These are phyloP conservation scores for Antitype chi DNA, from an alignment of 2,888 invertebrate species.

Conservation along the genomic window DNA sequence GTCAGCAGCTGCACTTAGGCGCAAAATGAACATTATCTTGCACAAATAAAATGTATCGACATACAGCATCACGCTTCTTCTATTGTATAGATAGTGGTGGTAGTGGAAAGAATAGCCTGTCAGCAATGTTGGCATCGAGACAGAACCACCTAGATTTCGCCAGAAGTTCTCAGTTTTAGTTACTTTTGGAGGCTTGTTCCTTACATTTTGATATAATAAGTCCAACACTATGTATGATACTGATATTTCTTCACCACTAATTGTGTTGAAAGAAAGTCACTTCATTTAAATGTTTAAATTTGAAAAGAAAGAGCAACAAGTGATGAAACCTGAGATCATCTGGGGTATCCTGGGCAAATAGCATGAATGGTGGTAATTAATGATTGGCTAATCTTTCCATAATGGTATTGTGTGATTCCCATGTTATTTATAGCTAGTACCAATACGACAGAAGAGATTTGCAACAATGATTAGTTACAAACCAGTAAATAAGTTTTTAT, in stretches of 20 bases:
- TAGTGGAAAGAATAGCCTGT: not conserved
- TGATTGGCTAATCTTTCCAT: not conserved
- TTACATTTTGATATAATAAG: too few relatives aligned
- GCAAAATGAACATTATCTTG: not conserved
- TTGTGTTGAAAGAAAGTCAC: not conserved
- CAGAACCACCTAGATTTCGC: too few relatives aligned
- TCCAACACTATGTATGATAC: too few relatives aligned
- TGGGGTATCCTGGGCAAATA: not conserved
- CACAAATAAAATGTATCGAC: not conserved
- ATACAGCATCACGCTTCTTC: too few relatives aligned
- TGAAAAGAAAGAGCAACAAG: not conserved
- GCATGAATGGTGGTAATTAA: not conserved
- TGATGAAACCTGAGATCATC: not conserved
- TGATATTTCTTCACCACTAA: not conserved
- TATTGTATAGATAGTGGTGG: not conserved
- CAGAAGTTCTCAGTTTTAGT: too few relatives aligned
- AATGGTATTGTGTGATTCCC: not conserved
- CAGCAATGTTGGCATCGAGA: too few relatives aligned
- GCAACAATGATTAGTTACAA: too few relatives aligned
- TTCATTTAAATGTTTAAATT: not conserved
- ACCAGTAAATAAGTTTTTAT: too few relatives aligned
- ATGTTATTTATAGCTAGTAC: not conserved
- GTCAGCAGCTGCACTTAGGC: not conserved
- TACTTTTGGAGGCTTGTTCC: too few relatives aligned
- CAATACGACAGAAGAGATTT: not conserved